phyloP scores from a whole-genome alignment of 1,140 invertebrate genomes.

The Tetragnatha versicolor region DNA sequence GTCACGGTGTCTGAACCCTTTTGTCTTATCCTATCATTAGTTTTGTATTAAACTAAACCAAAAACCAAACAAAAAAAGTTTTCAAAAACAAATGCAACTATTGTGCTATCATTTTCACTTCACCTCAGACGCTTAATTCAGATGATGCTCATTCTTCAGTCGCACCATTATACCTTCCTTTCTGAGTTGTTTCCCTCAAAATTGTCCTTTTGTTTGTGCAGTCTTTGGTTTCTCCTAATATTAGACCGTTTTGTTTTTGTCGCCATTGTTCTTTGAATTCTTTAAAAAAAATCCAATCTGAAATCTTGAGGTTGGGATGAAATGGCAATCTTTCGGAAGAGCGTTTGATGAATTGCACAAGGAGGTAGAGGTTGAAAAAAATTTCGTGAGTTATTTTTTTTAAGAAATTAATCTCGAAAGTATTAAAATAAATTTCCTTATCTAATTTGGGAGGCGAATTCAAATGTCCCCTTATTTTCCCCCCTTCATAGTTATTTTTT shows the following conservation, averaged over 20 bases:
- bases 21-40: slow-evolving; percentile 32
- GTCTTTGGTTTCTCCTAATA: background rate
- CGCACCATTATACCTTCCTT: slow-evolving; percentile 29
- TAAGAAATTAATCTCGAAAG: too few species aligned
- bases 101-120: slow-evolving; percentile 20
- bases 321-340: too few species aligned
- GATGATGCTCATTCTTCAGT: slow-evolving; percentile 14
- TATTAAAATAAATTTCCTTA: too few species aligned
- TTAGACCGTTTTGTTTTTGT: background rate
- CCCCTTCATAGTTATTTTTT: too few species aligned
- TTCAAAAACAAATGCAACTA: slow-evolving; percentile 1
- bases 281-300: too few species aligned
- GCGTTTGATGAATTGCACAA: too few species aligned
- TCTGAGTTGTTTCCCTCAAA: background rate
- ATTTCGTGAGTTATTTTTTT: too few species aligned
- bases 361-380: too few species aligned
- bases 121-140: background rate
- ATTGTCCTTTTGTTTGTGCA: background rate
- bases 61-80: slow-evolving; percentile 6
- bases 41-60: background rate
- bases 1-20: slow-evolving; percentile 17
- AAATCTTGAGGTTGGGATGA: too few species aligned
- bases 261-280: background rate
- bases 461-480: too few species aligned
- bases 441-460: too few species aligned